Conservation (phyloP, 2,113 vertebrate species). For the Prinia subflava region DNA sequence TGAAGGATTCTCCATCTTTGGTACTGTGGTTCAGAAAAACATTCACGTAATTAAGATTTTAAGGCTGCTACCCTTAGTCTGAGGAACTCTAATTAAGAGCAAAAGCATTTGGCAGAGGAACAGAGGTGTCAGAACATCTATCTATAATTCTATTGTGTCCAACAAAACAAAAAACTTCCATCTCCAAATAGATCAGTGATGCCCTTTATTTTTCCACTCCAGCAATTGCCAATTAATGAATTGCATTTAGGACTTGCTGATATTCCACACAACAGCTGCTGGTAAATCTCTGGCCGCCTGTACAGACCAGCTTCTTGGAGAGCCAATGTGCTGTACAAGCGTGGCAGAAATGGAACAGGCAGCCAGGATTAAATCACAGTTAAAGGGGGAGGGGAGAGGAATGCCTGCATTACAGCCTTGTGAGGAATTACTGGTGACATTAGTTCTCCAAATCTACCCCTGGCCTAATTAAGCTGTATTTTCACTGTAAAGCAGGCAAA, state of each 20-base stretch:
- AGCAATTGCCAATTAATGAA: neutral
- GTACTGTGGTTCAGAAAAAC: neutral
- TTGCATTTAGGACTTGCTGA: neutral
- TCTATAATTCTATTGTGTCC: neutral
- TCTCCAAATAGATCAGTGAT: neutral
- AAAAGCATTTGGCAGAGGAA: neutral
- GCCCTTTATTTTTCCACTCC: neutral
- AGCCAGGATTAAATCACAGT: neutral
- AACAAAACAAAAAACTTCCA: neutral
- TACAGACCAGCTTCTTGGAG: slow-evolving; percentile 28
- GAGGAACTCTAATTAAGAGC: neutral
- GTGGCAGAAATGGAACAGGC: slow-evolving; percentile 12
- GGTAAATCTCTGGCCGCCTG: slow-evolving; percentile 6
- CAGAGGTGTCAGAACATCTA: neutral
- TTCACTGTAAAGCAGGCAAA: neutral
- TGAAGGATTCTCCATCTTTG: neutral
- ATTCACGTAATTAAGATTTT: neutral
- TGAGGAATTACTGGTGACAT: neutral
- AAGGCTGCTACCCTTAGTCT: neutral
- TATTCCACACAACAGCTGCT: slow-evolving; percentile 38
- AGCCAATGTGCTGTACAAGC: neutral
- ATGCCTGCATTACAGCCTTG: neutral
- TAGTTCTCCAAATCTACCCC: neutral
- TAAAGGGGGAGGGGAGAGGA: neutral
- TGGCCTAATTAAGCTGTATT: neutral